Base-by-base conservation (phyloP, 2,113 vertebrate species). In the Cyprinodon tularosa region DNA sequence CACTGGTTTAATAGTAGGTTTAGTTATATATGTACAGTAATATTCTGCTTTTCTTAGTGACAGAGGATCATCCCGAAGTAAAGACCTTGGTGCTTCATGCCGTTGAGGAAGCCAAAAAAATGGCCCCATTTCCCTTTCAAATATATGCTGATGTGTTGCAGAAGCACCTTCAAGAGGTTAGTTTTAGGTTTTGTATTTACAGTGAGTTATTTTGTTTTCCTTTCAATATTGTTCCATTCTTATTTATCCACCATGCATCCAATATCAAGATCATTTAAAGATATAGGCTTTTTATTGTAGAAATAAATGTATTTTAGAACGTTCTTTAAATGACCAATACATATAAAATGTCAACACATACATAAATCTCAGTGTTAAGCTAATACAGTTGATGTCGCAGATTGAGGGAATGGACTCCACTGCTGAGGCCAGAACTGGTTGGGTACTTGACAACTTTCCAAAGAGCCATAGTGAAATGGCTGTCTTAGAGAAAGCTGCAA, bases 371-470 rank as follows among this genome's bases (percentile, higher is more conserved):
- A 39, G 6, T 3, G 15, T 40, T 62, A 15, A 67, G 29, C 2
- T 57, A 44, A 50, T 11, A 8, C 2, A 38, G n/a, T 61, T 70
- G 3, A 48, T 84, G 42, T 71, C 78, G 84, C 94, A 94, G 94
- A 91, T 78, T 91, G 94, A 88, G 74, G 71, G 69, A n/a, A 63
- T 76, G 12, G 81, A 95, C 86, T 60, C 86, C 71, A 94, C 90
- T 76, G 90, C 88, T 60, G 82, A 93, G 17, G 72, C 83, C 71
- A 90, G 83, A 74, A 94, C 94, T 72, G 97, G 96, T 37, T 99
- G 97, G 97, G 92, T 98, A 62, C 83, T 99, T 60, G 96, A 99
- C 88, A 96, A 98, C 90, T 96, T 94, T 71, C 96, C 97, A 66
- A 75, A 86, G 20, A 88, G 81, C 45, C 17, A n/a, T 78, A 93